phyloP scores from a whole-genome alignment of 2,888 invertebrate species.

The Sisyra terminalis region DNA sequence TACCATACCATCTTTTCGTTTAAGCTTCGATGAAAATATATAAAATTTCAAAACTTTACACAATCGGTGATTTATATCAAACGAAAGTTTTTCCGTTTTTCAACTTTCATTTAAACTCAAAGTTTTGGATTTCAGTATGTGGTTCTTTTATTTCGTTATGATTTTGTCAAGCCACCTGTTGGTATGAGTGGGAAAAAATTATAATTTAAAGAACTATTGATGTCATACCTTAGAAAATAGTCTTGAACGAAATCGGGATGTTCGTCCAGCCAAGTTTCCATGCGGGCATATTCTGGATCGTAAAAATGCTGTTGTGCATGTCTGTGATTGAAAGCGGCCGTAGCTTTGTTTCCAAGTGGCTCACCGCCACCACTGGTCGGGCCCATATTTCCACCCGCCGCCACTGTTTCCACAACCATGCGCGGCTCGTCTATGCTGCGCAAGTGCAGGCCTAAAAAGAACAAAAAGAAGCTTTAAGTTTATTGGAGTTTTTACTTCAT shows the following conservation, averaged over 20 bases:
- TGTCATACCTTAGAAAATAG: constrained; percentile 71
- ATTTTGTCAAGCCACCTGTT: no score
- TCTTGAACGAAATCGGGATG: constrained; percentile 92
- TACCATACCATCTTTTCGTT: no score
- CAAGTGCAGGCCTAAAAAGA: constrained; percentile 62
- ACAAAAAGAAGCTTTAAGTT: constrained; percentile 12
- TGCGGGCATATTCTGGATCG: constrained; percentile 74
- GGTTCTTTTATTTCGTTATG: no score
- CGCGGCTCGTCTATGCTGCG: constrained; percentile 72
- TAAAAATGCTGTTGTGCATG: constrained; percentile 34
- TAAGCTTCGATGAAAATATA: no score
- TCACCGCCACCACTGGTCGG: constrained; percentile 35
- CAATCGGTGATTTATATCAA: no score
- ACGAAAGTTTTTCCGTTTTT: no score
- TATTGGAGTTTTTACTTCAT: background rate
- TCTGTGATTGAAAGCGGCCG: constrained; percentile 19
- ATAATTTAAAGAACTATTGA: constrained; percentile 1
- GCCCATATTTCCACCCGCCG: constrained; percentile 40
- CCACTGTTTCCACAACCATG: constrained; percentile 30
- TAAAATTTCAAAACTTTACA: no score
- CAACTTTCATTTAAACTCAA: no score
- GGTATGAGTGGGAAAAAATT: background rate
- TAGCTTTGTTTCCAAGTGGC: constrained; percentile 19
- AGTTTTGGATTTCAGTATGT: no score
- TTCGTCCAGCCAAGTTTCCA: constrained; percentile 93